These are phyloP conservation scores for Glareola pratincola DNA, from an alignment of 2,113 vertebrate species.

Conservation along the genomic window DNA sequence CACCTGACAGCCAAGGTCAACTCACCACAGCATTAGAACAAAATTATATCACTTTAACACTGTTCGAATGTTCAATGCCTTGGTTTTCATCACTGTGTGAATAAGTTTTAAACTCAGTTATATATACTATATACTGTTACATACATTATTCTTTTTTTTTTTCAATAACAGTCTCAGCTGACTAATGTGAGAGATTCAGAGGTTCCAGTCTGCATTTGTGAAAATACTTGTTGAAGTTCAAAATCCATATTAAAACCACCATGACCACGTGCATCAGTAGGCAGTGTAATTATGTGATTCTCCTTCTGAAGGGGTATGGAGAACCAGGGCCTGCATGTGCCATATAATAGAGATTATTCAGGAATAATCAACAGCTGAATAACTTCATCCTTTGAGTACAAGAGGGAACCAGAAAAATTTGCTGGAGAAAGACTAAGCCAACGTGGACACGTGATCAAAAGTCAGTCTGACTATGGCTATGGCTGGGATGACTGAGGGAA, in stretches of 20 bases:
- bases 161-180: background rate
- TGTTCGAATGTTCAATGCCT: background rate
- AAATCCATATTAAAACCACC: background rate
- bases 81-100: background rate
- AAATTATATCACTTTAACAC: background rate
- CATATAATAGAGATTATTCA: background rate
- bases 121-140: background rate
- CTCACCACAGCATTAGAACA: background rate
- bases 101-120: background rate
- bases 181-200: background rate
- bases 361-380: background rate
- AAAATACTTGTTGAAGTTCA: background rate
- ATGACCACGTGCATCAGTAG: background rate
- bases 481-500: background rate
- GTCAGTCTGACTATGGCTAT: background rate
- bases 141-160: background rate
- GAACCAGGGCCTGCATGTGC: background rate
- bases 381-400: background rate
- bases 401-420: background rate
- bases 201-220: background rate
- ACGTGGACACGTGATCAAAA: background rate
- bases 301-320: background rate
- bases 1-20: background rate
- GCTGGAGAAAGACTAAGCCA: background rate
- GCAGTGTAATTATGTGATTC: background rate